Conservation (phyloP, 2,797 vertebrate species). For the Xenentodon cancila region DNA sequence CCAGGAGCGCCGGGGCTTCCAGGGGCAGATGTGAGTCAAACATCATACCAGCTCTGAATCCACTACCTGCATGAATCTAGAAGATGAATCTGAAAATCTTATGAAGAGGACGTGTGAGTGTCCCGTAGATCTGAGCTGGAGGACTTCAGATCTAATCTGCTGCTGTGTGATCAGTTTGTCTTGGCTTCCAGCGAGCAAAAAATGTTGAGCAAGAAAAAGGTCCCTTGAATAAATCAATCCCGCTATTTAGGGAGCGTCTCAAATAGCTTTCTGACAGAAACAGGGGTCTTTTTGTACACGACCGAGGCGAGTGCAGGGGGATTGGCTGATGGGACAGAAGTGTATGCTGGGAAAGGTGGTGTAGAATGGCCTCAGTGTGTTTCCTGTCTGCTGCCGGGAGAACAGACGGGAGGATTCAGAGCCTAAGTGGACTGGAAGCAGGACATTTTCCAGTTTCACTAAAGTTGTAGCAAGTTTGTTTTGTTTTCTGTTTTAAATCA, state of each 20-base stretch:
- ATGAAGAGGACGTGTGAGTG: slow-evolving; percentile 19
- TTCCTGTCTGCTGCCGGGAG: slow-evolving; percentile 25
- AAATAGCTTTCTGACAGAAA: slow-evolving; percentile 67
- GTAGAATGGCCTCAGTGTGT: slow-evolving; percentile 65
- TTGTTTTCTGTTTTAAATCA: too few relatives aligned
- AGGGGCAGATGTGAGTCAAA: slow-evolving; percentile 90
- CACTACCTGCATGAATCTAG: background rate
- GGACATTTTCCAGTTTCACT: too few relatives aligned
- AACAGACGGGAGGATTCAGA: slow-evolving; percentile 14
- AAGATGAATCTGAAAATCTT: background rate
- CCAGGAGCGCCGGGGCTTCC: slow-evolving; percentile 87
- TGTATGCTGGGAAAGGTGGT: slow-evolving; percentile 31
- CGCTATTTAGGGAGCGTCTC: slow-evolving; percentile 58
- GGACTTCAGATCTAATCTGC: slow-evolving; percentile 33
- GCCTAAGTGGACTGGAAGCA: background rate
- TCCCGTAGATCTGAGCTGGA: slow-evolving; percentile 33
- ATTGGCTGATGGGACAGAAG: slow-evolving; percentile 46
- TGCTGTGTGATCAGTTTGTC: slow-evolving; percentile 57
- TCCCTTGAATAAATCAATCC: slow-evolving; percentile 55
- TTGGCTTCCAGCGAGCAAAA: slow-evolving; percentile 41
- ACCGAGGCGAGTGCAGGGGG: slow-evolving; percentile 1
- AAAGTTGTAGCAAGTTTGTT: background rate
- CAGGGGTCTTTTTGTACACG: slow-evolving; percentile 79
- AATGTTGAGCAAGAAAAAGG: slow-evolving; percentile 11
- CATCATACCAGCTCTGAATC: background rate